Percentiles rank a stretch among this genome's conserved stretches.
These are phyloP conservation scores for Ernsta delagoae DNA, from an alignment of 2,888 invertebrate genomes.

Conservation along the genomic window DNA sequence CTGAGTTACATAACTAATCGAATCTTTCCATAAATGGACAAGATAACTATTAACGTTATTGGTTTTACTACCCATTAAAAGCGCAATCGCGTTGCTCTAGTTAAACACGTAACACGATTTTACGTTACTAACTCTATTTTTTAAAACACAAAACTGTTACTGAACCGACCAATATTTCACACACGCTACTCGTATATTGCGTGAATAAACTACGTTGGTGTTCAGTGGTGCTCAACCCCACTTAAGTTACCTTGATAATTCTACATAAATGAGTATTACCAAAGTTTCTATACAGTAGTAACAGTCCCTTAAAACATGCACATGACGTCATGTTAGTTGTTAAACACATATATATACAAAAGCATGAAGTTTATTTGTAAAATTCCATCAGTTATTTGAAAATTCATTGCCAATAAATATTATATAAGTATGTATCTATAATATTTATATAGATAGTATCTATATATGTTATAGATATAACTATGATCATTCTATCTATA, in stretches of 20 bases:
- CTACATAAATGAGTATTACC: no score
- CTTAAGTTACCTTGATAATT: background rate
- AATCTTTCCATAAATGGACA: constrained; percentile 13
- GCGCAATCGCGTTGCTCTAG: constrained; percentile 25
- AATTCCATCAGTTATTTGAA: no score
- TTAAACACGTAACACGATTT: constrained; percentile 33
- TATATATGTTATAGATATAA: no score
- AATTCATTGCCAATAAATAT: no score
- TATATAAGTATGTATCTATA: no score
- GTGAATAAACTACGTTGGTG: constrained; percentile 61
- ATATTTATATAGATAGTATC: no score
- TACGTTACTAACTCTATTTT: constrained; percentile 33
- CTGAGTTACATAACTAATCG: background rate
- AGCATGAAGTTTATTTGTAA: no score
- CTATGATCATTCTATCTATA: no score
- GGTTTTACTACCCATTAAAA: constrained; percentile 25
- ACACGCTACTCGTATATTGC: constrained; percentile 55
- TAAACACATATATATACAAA: no score
- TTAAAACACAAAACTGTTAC: constrained; percentile 43
- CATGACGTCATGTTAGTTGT: no score
- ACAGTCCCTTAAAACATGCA: no score
- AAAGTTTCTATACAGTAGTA: no score
- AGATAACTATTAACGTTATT: constrained; percentile 23
- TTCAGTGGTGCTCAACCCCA: constrained; percentile 38
- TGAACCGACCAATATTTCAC: constrained; percentile 49